Percentiles rank a stretch among this genome's conserved stretches.
phyloP scores from a whole-genome alignment of 1,140 invertebrate species.

The Chironomus tepperi region DNA sequence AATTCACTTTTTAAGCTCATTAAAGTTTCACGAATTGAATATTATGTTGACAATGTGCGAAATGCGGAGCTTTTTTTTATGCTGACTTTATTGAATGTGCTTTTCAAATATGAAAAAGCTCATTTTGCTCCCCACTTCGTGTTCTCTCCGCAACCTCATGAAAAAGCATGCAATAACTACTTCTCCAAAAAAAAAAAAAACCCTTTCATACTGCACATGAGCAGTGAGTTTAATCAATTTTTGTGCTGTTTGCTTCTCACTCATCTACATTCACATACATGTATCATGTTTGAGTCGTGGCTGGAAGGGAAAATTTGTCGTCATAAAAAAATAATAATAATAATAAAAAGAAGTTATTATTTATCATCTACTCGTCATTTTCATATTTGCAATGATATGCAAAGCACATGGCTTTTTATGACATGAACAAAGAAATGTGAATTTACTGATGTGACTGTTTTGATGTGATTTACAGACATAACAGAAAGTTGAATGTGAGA shows the following conservation, averaged over 20 bases:
- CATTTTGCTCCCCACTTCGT: background rate
- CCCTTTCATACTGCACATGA: slow-evolving; percentile 16
- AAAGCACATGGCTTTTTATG: no score
- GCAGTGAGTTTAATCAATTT: slow-evolving; percentile 3
- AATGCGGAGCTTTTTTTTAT: background rate
- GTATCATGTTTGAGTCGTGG: background rate
- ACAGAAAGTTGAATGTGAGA: no score
- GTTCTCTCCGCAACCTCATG: background rate
- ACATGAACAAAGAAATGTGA: no score
- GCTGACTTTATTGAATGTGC: background rate
- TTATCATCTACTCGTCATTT: no score
- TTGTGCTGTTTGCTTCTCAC: background rate
- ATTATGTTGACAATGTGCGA: no score
- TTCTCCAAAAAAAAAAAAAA: background rate
- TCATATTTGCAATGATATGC: no score
- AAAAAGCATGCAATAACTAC: background rate
- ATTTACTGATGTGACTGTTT: no score
- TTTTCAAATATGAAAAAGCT: background rate
- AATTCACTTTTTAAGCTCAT: background rate
- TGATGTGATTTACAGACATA: no score
- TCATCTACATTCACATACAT: no score
- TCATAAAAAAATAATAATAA: no score
- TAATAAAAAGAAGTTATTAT: no score
- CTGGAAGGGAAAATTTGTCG: background rate
- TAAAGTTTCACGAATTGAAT: background rate